Evolutionary conservation across 2,888 invertebrate genomes (phyloP), one percentile per base, ranked within the genome.

Genomic region (Autographa pulchrina): DNA sequence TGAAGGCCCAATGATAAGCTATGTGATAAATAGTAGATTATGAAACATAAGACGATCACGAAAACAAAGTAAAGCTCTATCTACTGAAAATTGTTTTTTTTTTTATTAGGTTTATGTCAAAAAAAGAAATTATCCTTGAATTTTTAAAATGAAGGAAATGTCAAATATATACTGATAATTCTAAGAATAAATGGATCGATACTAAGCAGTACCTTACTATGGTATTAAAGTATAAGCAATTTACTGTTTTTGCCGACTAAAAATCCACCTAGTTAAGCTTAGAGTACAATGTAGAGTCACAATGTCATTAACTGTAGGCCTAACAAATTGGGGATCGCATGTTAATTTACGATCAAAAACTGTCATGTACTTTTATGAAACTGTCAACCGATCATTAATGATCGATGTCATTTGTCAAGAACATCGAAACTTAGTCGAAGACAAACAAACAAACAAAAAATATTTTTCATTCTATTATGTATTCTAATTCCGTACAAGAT

Each of bases 401-500:
- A 56, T 25, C 20, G 13, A 25, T 56, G 54, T 25, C 18, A 9
- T 54, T 54, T 18, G 9, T 54, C 25, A 43, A 32, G 8, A 70
- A 64, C 43, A n/a, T 63, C 72, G 32, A 18, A 59, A 38, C 56
- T 66, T 64, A 35, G 64, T 60, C 11, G 43, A 76, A 64, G 60
- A n/a, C n/a, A n/a, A 68, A 78, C 60, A 70, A 64, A 66, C 56
- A 48, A 80, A 78, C 59, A 74, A 72, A 74, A 78, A 70, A 58
- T 66, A 54, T 72, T 70, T 82, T 43, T 41, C n/a, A 68, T 75
- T 74, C 54, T 72, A 75, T 72, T 75, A 70, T 54, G 63, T 73
- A 77, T 83, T 83, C 75, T 75, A 63, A 83, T 83, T 75, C 64
- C 35, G 68, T 70, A 75, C 74, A 78, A 74, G 81, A 81, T 81